A percentile compares a stretch with the other conserved stretches of the same genome.
Evolutionary conservation across 2,888 invertebrate species (phyloP).

Genomic region (Morpho deidamia): DNA sequence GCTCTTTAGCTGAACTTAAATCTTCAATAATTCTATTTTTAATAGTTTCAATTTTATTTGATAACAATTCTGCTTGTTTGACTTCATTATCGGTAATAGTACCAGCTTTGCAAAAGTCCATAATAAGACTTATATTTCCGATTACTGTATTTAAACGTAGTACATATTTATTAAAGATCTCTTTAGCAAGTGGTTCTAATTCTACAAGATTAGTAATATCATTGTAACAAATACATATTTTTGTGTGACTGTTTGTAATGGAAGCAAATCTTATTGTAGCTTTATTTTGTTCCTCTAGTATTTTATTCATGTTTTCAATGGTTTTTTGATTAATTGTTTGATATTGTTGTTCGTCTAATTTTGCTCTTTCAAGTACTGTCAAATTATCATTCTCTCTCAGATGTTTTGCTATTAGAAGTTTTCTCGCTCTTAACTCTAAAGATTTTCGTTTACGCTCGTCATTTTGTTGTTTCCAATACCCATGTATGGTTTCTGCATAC

Average conservation of each 20-base stretch:
- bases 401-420: slow-evolving; percentile 59
- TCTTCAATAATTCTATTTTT: slow-evolving; percentile 59
- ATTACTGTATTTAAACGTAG: slow-evolving; percentile 55
- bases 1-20: slow-evolving; percentile 42
- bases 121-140: slow-evolving; percentile 59
- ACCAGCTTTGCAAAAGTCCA: slow-evolving; percentile 63
- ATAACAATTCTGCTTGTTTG: slow-evolving; percentile 71
- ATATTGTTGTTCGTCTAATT: slow-evolving; percentile 71
- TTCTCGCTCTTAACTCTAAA: slow-evolving; percentile 58
- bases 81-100: slow-evolving; percentile 70
- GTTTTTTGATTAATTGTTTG: slow-evolving; percentile 57
- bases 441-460: slow-evolving; percentile 55
- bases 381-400: slow-evolving; percentile 74
- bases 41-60: slow-evolving; percentile 68
- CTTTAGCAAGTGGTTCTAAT: slow-evolving; percentile 57
- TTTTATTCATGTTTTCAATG: slow-evolving; percentile 68
- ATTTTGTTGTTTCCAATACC: slow-evolving; percentile 50
- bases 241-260: slow-evolving; percentile 76
- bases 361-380: slow-evolving; percentile 54
- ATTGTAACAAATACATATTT: slow-evolving; percentile 76
- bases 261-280: slow-evolving; percentile 68
- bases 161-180: slow-evolving; percentile 60
- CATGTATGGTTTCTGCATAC: slow-evolving; percentile 47
- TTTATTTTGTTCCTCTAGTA: slow-evolving; percentile 71
- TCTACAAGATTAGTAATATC: slow-evolving; percentile 69